Conservation (phyloP, 2,113 vertebrate species). For the Pygathrix nemaeus region DNA sequence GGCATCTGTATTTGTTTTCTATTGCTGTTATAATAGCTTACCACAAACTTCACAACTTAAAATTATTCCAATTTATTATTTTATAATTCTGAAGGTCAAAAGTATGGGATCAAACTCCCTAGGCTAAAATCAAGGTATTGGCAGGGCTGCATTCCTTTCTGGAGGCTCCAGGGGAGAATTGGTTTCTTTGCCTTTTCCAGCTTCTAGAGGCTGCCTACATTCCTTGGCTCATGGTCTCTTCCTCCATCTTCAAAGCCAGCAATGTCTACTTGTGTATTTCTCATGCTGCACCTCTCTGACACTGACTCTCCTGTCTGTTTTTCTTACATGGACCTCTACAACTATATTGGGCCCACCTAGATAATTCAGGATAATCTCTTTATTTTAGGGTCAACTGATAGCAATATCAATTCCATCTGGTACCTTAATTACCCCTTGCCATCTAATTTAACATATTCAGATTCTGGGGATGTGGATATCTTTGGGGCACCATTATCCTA, state of each 20-base stretch:
- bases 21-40: neutral
- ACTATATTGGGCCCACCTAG: neutral
- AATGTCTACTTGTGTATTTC: neutral
- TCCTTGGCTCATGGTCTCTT: neutral
- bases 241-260: neutral
- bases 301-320: neutral
- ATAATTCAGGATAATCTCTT: neutral
- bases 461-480: neutral
- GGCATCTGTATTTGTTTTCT: neutral
- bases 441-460: neutral
- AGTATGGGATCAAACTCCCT: neutral
- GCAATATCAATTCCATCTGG: neutral
- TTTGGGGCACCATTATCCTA: neutral
- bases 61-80: neutral
- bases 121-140: neutral
- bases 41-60: neutral
- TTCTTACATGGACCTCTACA: neutral
- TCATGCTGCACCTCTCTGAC: neutral
- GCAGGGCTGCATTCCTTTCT: neutral
- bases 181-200: neutral
- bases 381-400: neutral
- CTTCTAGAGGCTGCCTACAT: neutral
- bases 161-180: neutral
- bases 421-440: neutral
- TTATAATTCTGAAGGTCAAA: neutral